A percentile compares a stretch with the other conserved stretches of the same genome.
phyloP scores from a whole-genome alignment of 1,140 invertebrate species.

The Drosophila mayri region DNA sequence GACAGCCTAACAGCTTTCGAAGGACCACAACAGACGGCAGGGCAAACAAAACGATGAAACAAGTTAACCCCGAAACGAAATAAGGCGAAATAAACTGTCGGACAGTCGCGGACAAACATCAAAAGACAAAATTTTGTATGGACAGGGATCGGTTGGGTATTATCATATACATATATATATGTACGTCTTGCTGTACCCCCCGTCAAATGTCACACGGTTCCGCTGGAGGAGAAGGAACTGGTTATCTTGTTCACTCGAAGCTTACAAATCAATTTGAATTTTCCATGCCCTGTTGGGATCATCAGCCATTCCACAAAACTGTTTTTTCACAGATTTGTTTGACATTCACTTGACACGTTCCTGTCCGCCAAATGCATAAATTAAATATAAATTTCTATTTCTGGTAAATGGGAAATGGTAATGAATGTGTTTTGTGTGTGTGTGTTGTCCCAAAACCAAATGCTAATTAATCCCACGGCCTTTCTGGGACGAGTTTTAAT shows the following conservation, averaged over 20 bases:
- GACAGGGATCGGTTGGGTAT: constrained; percentile 22
- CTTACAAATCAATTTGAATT: constrained; percentile 70
- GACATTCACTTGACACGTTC: constrained; percentile 73
- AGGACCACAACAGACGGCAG: constrained; percentile 41
- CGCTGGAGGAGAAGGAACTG: constrained; percentile 36
- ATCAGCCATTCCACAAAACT: constrained; percentile 16
- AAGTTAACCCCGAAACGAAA: constrained; percentile 58
- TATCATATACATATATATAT: neutral
- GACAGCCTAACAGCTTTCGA: constrained; percentile 33
- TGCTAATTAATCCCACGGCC: constrained; percentile 77
- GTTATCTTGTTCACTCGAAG: constrained; percentile 41
- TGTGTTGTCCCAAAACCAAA: constrained; percentile 59
- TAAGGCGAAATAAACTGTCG: constrained; percentile 29
- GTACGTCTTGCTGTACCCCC: constrained; percentile 7
- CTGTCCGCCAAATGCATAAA: constrained; percentile 43
- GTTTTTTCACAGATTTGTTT: constrained; percentile 71
- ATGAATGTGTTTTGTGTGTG: constrained; percentile 5
- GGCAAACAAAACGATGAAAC: constrained; percentile 53
- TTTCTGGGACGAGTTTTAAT: constrained; percentile 55
- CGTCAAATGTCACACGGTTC: constrained; percentile 46
- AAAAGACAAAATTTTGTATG: constrained; percentile 51
- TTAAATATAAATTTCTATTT: constrained; percentile 23
- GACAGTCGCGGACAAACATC: constrained; percentile 51
- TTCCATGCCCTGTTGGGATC: constrained; percentile 15
- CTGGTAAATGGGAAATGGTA: constrained; percentile 11